These are phyloP conservation scores for Lasiurus borealis DNA, from an alignment of 2,113 vertebrate species.

Conservation along the genomic window DNA sequence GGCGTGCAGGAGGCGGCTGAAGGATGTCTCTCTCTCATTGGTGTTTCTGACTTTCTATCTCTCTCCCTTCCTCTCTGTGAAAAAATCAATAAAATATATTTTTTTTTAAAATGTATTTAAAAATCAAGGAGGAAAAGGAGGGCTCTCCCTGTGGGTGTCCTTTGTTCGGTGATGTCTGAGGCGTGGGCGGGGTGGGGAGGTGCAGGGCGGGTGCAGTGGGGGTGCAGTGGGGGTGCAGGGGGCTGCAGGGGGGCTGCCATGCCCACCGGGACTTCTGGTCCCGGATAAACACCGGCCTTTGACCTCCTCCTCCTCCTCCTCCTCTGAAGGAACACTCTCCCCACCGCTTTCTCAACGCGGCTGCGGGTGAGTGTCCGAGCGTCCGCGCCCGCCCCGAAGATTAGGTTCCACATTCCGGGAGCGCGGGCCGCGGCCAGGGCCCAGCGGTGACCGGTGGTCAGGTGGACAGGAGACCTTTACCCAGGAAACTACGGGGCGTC, in stretches of 20 bases:
- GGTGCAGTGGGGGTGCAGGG: accelerated
- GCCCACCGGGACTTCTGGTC: not conserved
- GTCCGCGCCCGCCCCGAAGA: not conserved
- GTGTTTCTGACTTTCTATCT: no score
- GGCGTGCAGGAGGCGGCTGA: no score
- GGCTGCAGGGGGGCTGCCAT: not conserved
- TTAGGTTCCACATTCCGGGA: not conserved
- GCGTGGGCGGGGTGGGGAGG: no score
- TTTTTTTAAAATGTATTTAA: no score
- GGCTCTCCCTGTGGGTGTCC: accelerated
- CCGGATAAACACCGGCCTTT: not conserved
- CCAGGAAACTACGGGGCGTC: not conserved
- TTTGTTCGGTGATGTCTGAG: no score
- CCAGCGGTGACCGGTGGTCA: accelerated
- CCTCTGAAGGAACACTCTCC: no score
- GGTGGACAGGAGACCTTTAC: not conserved
- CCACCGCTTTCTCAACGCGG: not conserved
- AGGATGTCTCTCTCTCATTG: no score
- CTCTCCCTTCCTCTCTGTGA: no score
- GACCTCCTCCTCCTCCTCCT: no score
- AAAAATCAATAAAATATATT: no score
- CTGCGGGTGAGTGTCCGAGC: not conserved
- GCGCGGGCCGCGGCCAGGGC: not conserved
- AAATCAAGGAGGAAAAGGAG: no score
- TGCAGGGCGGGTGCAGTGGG: no score